Base-by-base conservation (phyloP, 2,797 vertebrate species). In the Otus scops region DNA sequence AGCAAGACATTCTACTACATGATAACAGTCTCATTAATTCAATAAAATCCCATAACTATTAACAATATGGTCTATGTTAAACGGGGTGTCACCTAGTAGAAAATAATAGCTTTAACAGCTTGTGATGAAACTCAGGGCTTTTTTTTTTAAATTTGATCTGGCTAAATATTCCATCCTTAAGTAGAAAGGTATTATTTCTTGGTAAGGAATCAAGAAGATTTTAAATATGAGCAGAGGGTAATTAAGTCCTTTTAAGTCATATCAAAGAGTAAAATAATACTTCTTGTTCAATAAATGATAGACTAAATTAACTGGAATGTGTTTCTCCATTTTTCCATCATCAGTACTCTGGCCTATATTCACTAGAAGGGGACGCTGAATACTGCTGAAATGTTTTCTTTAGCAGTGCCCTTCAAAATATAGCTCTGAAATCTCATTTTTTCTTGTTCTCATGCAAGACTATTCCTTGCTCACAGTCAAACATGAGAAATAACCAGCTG, bases 41-140 rank as follows among this genome's bases (percentile, higher is more conserved):
- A 98, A 98, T 98, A 98, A 98, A 98, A 98, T 98, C 98, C 98
- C 98, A 98, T 98, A 98, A 98, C 98, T 98, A 98, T 98, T 98
- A 98, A 98, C 98, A 98, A 98, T 98, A 98, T 98, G 98, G 98
- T 98, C 98, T 98, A 98, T 98, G 98, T 98, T 98, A 98, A 98
- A 98, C 98, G 96, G 98, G 98, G 98, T 98, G 98, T 98, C 98
- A 98, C 98, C 98, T 98, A 98, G 97, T 97, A 98, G 98, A 98
- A 98, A 98, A 98, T 98, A 98, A 98, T 98, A 98, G 98, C 98
- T 98, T 98, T 98, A 98, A 98, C 98, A 98, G 98, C 98, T 98
- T 98, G 98, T 98, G 98, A 98, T 97, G 97, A 98, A 98, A 98
- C 96, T 77, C 95, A 94, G 95, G 80, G 96, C 88, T 97, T 88